Base-by-base conservation (phyloP, 2,797 vertebrate genomes). In the Sparidentex hasta region DNA sequence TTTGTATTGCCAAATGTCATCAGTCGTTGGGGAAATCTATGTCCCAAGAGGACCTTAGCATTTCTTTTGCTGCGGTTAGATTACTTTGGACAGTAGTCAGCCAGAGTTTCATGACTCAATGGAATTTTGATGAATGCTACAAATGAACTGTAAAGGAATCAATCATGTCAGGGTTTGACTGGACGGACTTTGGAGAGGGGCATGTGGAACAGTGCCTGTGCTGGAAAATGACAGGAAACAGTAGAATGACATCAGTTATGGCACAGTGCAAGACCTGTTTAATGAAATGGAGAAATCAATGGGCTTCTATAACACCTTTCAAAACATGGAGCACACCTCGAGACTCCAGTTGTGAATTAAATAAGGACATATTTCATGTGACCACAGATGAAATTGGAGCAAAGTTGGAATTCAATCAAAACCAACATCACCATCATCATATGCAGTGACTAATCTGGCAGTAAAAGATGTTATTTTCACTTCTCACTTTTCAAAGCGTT, bases 91-190 rank as follows among this genome's bases (percentile, higher is more conserved):
- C 52, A 75, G 58, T 72, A 79, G 74, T 85, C 81, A 84, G 83
- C 76, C 73, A 80, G 83, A 78, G 75, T 84, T 90, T 91, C 82
- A 89, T 81, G 86, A 93, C 80, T 89, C 81, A 89, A 70, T 85
- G 82, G 81, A 83, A 87, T 90, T 93, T 89, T 90, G 84, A 92
- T 87, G 83, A 91, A 85, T 57, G 74, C 76, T 89, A 65, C 75
- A 92, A 94, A 94, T 91, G 84, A 94, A 93, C 89, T 92, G 88
- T 85, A 92, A 93, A 93, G 85, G 76, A 91, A 92, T 93, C 83
- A 87, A 88, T 92, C 91, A 89, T 82, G 86, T 78, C 68, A 74
- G 74, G 68, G 78, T 86, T 81, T 90, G 82, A 87, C 88, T 81
- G 82, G 78, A 85, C n/a, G 23, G 78, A 86, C 74, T 84, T 87